These are phyloP conservation scores for Glareola pratincola DNA, from an alignment of 2,113 vertebrate genomes.

Conservation along the genomic window DNA sequence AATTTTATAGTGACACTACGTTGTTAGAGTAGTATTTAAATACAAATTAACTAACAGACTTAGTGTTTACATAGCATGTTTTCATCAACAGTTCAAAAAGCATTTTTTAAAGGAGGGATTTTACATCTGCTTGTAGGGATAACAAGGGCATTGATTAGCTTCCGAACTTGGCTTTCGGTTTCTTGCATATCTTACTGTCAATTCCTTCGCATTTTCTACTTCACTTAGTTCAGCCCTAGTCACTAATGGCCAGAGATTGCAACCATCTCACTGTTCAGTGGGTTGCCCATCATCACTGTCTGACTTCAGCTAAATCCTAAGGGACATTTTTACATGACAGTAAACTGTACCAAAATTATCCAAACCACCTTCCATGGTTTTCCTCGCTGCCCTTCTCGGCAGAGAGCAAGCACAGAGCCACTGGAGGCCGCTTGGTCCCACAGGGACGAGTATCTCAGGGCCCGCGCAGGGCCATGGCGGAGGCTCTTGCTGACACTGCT, in stretches of 20 bases:
- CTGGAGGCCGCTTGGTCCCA: background rate
- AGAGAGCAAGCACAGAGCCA: background rate
- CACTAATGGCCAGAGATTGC: background rate
- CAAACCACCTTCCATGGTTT: background rate
- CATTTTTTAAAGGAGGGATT: background rate
- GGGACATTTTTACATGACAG: background rate
- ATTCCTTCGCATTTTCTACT: background rate
- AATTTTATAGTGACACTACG: background rate
- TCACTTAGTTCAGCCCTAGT: background rate
- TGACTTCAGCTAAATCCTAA: background rate
- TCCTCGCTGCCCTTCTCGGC: background rate
- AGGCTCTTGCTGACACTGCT: background rate
- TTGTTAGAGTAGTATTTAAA: background rate
- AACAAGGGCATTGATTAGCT: background rate
- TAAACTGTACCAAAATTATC: background rate
- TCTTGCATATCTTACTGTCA: background rate
- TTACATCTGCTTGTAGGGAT: background rate
- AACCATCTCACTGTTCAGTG: background rate
- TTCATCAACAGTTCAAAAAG: background rate
- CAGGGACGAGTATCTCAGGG: background rate
- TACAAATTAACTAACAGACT: background rate
- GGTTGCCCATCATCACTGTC: background rate
- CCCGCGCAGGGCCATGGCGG: rapidly evolving
- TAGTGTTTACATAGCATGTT: background rate
- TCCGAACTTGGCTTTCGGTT: background rate